These are phyloP conservation scores for Centruroides sculpturatus DNA, from an alignment of 1,140 invertebrate genomes.

Conservation along the genomic window DNA sequence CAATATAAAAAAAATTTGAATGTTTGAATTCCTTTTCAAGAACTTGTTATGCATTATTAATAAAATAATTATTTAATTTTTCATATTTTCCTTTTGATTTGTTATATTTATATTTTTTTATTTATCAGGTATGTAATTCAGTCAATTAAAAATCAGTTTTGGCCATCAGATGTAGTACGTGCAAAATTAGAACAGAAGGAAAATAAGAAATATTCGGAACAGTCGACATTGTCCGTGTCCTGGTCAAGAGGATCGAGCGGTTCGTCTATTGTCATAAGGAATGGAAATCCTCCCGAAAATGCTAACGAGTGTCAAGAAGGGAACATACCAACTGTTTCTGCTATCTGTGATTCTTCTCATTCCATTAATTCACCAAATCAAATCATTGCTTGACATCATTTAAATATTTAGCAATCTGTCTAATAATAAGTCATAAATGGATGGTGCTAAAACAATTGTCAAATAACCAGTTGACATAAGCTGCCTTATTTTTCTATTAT, in stretches of 20 bases:
- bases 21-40: too few relatives aligned
- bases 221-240: constrained; percentile 3
- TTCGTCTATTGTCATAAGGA: constrained; percentile 1
- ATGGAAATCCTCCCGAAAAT: neutral
- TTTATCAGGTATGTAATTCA: constrained; percentile 4
- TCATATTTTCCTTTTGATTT: too few relatives aligned
- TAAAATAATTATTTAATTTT: too few relatives aligned
- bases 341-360: neutral
- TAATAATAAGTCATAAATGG: too few relatives aligned
- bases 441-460: too few relatives aligned
- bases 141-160: constrained; percentile 6
- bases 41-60: too few relatives aligned
- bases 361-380: neutral
- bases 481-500: too few relatives aligned
- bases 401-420: too few relatives aligned
- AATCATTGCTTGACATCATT: too few relatives aligned
- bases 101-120: neutral
- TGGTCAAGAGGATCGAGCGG: constrained; percentile 9
- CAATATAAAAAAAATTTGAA: too few relatives aligned
- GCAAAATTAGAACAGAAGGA: neutral
- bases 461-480: too few relatives aligned
- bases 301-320: neutral
- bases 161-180: constrained; percentile 3
- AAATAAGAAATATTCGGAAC: neutral
- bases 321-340: neutral